Evolutionary conservation across 2,797 vertebrate species (phyloP).

Genomic region (Eutrigla gurnardus): DNA sequence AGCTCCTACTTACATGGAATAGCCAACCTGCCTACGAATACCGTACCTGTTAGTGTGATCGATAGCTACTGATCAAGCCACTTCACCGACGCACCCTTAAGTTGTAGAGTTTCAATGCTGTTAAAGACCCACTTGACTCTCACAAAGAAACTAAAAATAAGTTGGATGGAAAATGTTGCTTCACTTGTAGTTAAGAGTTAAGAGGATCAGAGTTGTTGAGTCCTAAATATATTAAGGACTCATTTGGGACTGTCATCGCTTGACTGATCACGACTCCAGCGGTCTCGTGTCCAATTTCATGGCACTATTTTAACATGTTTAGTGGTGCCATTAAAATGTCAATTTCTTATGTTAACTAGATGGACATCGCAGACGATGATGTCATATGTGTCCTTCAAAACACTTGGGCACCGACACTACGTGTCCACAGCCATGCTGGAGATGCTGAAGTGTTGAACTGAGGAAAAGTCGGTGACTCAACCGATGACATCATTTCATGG

Average conservation of each 20-base stretch:
- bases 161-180: neutral
- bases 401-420: neutral
- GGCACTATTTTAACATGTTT: neutral
- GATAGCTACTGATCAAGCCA: conserved; percentile 61
- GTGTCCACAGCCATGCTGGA: too few relatives aligned
- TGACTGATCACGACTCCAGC: neutral
- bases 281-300: neutral
- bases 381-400: neutral
- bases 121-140: conserved; percentile 22
- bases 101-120: conserved; percentile 25
- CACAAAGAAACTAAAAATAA: conserved; percentile 1
- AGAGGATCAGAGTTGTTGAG: neutral
- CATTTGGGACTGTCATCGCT: neutral
- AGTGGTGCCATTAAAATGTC: neutral
- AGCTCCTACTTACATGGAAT: conserved; percentile 56
- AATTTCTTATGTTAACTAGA: neutral
- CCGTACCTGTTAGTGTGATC: conserved; percentile 54
- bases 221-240: neutral
- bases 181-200: neutral
- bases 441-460: neutral
- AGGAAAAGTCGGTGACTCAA: neutral
- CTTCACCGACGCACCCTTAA: conserved; percentile 34
- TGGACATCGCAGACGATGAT: neutral
- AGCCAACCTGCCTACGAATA: conserved; percentile 40
- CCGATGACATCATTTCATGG: neutral